Conservation (phyloP, 2,797 vertebrate species). For the Takifugu rubripes region DNA sequence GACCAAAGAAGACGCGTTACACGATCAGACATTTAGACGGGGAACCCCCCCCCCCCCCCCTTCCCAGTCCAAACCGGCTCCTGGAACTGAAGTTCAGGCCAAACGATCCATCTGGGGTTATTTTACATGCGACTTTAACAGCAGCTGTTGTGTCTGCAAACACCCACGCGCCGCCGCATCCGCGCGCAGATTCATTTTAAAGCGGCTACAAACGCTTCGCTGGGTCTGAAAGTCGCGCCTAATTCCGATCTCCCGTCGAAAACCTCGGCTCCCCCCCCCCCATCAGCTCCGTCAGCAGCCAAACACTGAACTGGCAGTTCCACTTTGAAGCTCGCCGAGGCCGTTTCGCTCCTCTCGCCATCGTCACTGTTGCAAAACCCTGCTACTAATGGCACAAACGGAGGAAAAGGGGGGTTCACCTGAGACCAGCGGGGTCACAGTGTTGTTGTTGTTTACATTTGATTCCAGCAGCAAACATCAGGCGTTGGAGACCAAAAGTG, state of each 20-base stretch:
- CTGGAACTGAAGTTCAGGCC: too few relatives aligned
- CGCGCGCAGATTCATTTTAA: conserved; percentile 5
- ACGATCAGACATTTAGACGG: too few relatives aligned
- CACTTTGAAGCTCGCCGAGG: conserved; percentile 47
- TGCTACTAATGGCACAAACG: conserved; percentile 8
- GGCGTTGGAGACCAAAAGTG: conserved; percentile 1
- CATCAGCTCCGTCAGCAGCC: conserved; percentile 53
- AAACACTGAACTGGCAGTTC: conserved; percentile 56
- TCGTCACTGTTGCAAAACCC: conserved; percentile 2
- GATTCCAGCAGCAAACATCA: background rate
- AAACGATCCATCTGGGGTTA: background rate
- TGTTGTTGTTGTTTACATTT: conserved; percentile 10
- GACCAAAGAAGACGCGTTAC: too few relatives aligned
- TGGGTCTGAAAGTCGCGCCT: conserved; percentile 24
- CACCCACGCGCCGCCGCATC: conserved; percentile 12
- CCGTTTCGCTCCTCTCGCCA: conserved; percentile 35
- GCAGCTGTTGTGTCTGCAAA: conserved; percentile 7
- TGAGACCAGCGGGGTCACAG: background rate
- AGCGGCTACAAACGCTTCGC: conserved; percentile 12
- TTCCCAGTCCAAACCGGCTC: too few relatives aligned
- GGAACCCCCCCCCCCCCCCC: too few relatives aligned
- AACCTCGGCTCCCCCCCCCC: conserved; percentile 38
- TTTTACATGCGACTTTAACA: background rate
- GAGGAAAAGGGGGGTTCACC: background rate
- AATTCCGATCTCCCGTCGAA: conserved; percentile 46